Base-by-base conservation (phyloP, 2,113 vertebrate species). In the Xiphias gladius region DNA sequence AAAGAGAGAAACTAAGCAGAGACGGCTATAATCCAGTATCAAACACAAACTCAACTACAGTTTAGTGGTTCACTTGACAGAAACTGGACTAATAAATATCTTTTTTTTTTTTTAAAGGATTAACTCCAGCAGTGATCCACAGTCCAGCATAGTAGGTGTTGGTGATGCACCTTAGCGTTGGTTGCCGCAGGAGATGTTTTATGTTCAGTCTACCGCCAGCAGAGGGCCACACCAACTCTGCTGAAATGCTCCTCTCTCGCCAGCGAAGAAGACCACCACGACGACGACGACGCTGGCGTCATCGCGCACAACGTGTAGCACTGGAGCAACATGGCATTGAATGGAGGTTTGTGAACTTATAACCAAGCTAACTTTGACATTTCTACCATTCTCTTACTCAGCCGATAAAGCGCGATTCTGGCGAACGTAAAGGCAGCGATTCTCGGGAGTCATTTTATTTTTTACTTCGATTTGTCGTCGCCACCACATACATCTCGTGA, bases 311-410 rank as follows among this genome's bases (percentile, higher is more conserved):
- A 87, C 92, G 92, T 89, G 82, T 37, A 74, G 71, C 84, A 46
- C 75, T 35, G 90, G 62, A 81, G 88, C 91, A 94, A 90, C 89
- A 94, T 94, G 93, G 89, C 89, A 85, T 79, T 93, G 88, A 93
- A 94, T 91, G 91, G 92, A 92, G 93, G 93, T 93, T 66, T 85
- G 93, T 94, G 12, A 83, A 83, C 78, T 83, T 28, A n/a, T 48
- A 37, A 46, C 12, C n/a, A 24, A 52, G 17, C 16, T 67, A 62
- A 69, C 24, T 76, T 68, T 48, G 50, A 61, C 35, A 43, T 62
- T 46, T 79, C 2, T 54, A 0, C 1, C 0, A 0, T 13, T 61
- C 0, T 17, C 0, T 6, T 35, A 5, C 2, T 10, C 2, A 7
- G 46, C 26, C 1, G 0, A 10, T 16, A 1, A 1, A 16, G 0